phyloP scores from a whole-genome alignment of 1,140 invertebrate genomes.

The Homalodisca vitripennis region DNA sequence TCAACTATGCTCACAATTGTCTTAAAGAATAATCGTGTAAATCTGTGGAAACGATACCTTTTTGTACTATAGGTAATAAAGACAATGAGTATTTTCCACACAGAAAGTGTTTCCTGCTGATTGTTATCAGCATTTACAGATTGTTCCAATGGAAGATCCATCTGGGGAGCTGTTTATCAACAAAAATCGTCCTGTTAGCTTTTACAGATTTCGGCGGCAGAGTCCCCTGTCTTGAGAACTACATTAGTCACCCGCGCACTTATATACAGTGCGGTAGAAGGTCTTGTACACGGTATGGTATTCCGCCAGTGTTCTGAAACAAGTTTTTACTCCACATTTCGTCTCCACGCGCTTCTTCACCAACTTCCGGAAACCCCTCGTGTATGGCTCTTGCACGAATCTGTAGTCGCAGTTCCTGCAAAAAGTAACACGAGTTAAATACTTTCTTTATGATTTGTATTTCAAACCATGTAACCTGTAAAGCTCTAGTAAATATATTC shows the following conservation, averaged over 20 bases:
- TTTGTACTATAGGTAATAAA: not conserved
- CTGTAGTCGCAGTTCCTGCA: conserved; percentile 43
- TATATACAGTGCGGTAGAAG: conserved; percentile 43
- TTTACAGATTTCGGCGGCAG: not conserved
- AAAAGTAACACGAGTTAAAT: conserved; percentile 21
- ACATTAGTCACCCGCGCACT: conserved; percentile 34
- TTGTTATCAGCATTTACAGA: not conserved
- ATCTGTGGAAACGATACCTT: no score
- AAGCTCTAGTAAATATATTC: no score
- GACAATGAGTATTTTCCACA: not conserved
- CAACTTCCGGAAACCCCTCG: conserved; percentile 40
- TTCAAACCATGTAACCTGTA: no score
- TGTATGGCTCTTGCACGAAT: conserved; percentile 43
- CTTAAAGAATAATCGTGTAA: no score
- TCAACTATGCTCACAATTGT: no score
- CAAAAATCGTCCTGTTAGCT: not conserved
- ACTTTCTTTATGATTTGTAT: no score
- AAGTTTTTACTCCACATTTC: conserved; percentile 41
- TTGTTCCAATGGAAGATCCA: not conserved
- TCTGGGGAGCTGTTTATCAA: not conserved
- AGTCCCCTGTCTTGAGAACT: no score
- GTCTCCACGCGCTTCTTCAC: conserved; percentile 40
- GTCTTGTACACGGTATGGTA: conserved; percentile 45
- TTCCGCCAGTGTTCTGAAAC: conserved; percentile 40
- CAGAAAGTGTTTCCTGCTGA: not conserved